Evolutionary conservation across 2,113 vertebrate species (phyloP), one percentile per base, ranked within the genome.

Genomic region (Anthoscopus minutus): DNA sequence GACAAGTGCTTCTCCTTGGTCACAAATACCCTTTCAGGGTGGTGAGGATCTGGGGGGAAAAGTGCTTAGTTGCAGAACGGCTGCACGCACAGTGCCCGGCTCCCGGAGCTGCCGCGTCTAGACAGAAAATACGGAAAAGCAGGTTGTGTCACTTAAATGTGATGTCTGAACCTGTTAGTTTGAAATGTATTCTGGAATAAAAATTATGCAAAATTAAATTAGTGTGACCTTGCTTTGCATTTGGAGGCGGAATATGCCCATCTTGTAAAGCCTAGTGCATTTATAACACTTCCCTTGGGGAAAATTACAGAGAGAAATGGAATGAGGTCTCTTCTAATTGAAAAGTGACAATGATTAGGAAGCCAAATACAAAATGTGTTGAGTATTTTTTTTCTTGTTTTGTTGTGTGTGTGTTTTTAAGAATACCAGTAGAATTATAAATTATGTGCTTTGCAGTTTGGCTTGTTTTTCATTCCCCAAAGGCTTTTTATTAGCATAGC

Each of bases 291-390:
- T 96, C 96, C 57, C 92, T 71, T 86, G 89, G 97, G 96, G 87
- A 72, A 93, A 91, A 92, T 96, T 89, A 93, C 61, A 48, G 64
- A 94, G 90, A 86, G 76, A 92, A 97, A 91, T 83, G 93, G 92
- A 96, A 94, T 81, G 93, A 93, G 96, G 94, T 96, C 95, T 96
- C 38, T 90, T 27, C 91, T 97, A 97, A 97, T 97, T 97, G 96
- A 97, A 97, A 97, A 97, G 97, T 97, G 73, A 89, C 37, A 92
- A 95, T 96, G 96, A 97, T 97, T 96, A 97, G 94, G 96, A 95
- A 96, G 94, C 94, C 96, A 96, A 96, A 97, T 73, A 97, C 93
- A 90, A 88, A 96, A 96, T 94, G 95, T 90, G 96, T 93, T 89
- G 92, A 66, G 85, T 56, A 19, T 73, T 50, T 81, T 94, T 91